Conservation (phyloP, 2,888 invertebrate genomes). For the Platycheirus albimanus region DNA sequence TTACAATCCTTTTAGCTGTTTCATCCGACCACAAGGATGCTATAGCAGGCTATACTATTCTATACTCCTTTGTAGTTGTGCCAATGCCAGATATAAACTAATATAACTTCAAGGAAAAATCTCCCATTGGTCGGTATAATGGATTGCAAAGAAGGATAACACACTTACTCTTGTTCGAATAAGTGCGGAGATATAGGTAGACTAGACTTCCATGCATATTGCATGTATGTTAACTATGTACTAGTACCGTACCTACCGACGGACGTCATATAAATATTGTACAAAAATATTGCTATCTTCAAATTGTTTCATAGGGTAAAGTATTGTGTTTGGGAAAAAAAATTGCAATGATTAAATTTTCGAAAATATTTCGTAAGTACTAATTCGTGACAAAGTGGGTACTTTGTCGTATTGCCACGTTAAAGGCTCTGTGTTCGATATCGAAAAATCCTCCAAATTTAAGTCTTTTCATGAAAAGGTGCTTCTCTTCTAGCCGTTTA, state of each 20-base stretch:
- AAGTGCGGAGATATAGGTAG: not conserved
- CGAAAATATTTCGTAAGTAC: too few relatives aligned
- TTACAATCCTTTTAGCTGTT: constrained; percentile 55
- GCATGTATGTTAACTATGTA: too few relatives aligned
- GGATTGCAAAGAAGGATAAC: constrained; percentile 37
- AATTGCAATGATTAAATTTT: not conserved
- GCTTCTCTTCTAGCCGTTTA: too few relatives aligned
- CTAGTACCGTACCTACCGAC: not conserved
- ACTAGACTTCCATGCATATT: constrained; percentile 20
- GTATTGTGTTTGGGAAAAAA: not conserved
- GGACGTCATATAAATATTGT: not conserved
- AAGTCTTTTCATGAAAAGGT: too few relatives aligned
- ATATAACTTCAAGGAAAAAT: constrained; percentile 45
- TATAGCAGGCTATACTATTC: not conserved
- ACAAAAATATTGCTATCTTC: not conserved
- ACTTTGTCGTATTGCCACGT: too few relatives aligned
- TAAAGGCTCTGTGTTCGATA: too few relatives aligned
- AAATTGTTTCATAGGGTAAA: not conserved
- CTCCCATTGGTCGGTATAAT: constrained; percentile 37
- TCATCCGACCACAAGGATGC: constrained; percentile 17
- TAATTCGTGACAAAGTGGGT: too few relatives aligned
- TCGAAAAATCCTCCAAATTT: too few relatives aligned
- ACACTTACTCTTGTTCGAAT: constrained; percentile 30
- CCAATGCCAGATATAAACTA: constrained; percentile 51
- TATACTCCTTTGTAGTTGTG: constrained; percentile 37